Evolutionary conservation across 2,113 vertebrate species (phyloP), one percentile per base, ranked within the genome.

Genomic region (Lichenostomus cassidix): DNA sequence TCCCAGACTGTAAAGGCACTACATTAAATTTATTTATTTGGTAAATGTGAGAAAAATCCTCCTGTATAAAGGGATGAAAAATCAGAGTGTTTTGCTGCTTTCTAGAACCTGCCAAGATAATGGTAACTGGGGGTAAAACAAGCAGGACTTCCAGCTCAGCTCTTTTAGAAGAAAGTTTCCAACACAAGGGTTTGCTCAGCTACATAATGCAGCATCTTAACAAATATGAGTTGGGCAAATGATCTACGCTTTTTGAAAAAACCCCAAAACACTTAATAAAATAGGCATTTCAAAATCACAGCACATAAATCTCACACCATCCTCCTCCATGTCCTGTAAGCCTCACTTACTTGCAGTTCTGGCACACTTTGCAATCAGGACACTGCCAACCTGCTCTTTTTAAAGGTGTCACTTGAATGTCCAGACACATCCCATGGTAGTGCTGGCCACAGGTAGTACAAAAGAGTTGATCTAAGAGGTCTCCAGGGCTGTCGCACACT

Each of bases 311-410:
- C 49, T 63, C 63, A 78, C 23, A 69, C 23, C 6, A 7, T 33
- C 15, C 33, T 56, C 67, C 44, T 58, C 50, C 53, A 31, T 0
- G 3, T 27, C n/a, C 55, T 81, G 20, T 10, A 81, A 47, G 15
- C 71, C 44, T 77, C 92, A 98, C 99, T 99, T 98, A 99, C 99
- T 99, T 99, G 99, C 99, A 99, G 89, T 98, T 98, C 98, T 99
- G 99, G 98, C 99, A 99, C 93, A 99, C 98, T 97, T 99, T 99
- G 98, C 99, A 99, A 86, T 98, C 98, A 41, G 98, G 98, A 96
- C 99, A 99, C 94, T 99, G 99, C 99, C 99, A 99, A 74, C 99
- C 99, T n/a, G 98, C 98, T 96, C 99, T 98, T 95, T 98, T 98
- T 84, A 99, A 95, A 53, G 99, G 98, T 74, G 99, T 99, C 50